These are phyloP conservation scores for Aplocera efformata DNA, from an alignment of 2,888 invertebrate species.

Conservation along the genomic window DNA sequence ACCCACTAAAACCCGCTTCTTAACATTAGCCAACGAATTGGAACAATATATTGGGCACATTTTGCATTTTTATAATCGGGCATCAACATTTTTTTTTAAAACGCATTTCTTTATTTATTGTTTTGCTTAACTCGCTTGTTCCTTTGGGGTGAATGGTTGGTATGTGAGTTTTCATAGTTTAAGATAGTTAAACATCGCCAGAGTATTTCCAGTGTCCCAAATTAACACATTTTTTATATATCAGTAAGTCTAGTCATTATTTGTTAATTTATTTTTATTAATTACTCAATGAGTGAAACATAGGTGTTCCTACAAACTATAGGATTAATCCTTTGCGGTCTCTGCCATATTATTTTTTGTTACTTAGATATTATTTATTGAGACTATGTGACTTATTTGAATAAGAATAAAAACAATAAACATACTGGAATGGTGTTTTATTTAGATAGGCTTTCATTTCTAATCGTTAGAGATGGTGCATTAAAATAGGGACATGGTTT, in stretches of 20 bases:
- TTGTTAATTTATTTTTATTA: slow-evolving; percentile 68
- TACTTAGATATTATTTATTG: slow-evolving; percentile 53
- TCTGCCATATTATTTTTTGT: slow-evolving; percentile 56
- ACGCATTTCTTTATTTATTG: slow-evolving; percentile 66
- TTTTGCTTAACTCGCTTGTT: slow-evolving; percentile 58
- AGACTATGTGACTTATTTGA: slow-evolving; percentile 66
- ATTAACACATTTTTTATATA: slow-evolving; percentile 63
- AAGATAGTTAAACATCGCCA: slow-evolving; percentile 53
- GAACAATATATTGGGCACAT: slow-evolving; percentile 69
- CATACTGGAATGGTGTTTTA: slow-evolving; percentile 29
- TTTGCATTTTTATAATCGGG: slow-evolving; percentile 76
- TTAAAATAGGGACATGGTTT: no score
- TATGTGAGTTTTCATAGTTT: slow-evolving; percentile 54
- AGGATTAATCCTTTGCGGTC: slow-evolving; percentile 64
- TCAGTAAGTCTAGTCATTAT: slow-evolving; percentile 73
- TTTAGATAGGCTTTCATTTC: slow-evolving; percentile 11
- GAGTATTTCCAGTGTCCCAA: slow-evolving; percentile 66
- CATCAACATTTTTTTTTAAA: slow-evolving; percentile 59
- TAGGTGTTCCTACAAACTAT: slow-evolving; percentile 64
- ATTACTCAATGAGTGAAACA: slow-evolving; percentile 50
- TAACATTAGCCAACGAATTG: slow-evolving; percentile 64
- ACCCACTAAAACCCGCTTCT: slow-evolving; percentile 64
- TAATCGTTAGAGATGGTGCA: no score
- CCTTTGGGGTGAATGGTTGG: slow-evolving; percentile 62
- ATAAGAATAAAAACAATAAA: slow-evolving; percentile 50